Evolutionary conservation across 2,113 vertebrate genomes (phyloP).

Genomic region (Menidia beryllina): DNA sequence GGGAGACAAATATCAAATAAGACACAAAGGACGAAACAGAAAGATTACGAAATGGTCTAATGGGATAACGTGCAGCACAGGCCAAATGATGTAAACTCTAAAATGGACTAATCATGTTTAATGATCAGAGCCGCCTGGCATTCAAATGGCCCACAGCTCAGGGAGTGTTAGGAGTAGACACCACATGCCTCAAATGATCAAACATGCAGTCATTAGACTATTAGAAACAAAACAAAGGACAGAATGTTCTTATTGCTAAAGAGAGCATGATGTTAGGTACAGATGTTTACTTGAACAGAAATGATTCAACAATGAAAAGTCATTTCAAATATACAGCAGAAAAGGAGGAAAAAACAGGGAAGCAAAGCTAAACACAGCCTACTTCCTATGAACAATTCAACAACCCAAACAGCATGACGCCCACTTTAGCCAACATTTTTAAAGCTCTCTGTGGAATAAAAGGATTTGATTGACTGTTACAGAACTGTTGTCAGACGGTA

Average conservation of each 20-base stretch:
- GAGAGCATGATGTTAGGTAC: not conserved
- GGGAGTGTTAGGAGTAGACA: not conserved
- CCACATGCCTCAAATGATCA: not conserved
- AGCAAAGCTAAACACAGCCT: not conserved
- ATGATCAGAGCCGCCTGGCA: not conserved
- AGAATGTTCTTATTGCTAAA: not conserved
- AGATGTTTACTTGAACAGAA: not conserved
- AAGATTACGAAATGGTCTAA: not conserved
- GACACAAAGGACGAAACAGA: not conserved
- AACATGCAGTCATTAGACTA: not conserved
- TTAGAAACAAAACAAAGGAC: not conserved
- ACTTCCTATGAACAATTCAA: not conserved
- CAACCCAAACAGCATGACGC: not conserved
- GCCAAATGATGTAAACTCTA: not conserved
- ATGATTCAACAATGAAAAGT: not conserved
- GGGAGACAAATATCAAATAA: not conserved
- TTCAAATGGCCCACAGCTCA: not conserved
- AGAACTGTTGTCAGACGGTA: constrained; percentile 45
- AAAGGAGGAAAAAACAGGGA: not conserved
- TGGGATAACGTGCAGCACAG: not conserved
- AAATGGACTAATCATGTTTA: not conserved
- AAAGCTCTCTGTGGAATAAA: constrained; percentile 28
- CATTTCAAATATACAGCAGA: not conserved
- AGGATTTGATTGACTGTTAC: constrained; percentile 47
- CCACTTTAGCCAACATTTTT: constrained; percentile 22